Evolutionary conservation across 1,140 invertebrate genomes (phyloP), one percentile per base, ranked within the genome.

Genomic region (Caenorhabditis inopinata): DNA sequence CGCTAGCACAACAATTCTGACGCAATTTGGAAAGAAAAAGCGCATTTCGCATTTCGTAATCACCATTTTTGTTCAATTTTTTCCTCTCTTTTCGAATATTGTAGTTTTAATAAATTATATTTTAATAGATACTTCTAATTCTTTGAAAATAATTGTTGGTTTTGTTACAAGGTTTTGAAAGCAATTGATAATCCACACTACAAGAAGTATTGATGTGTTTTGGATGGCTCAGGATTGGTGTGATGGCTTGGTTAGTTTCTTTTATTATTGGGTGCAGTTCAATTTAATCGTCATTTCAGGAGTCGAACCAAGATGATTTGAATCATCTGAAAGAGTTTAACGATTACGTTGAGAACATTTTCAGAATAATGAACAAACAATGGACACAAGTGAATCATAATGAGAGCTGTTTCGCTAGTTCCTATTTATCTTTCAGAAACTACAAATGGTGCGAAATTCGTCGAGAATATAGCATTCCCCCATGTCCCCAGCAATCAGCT

Each of bases 221-320:
- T 68, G 58, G 58, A 68, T 29, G 32, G 58, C 58, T n/a, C 58
- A 68, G n/a, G 58, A 68, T 21, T 68, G 58, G 58, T 68, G 14
- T 0, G 58, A 68, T 68, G 58, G 58, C 27, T 7, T 38, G 58
- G 58, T 68, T 6, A 42, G 51, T n/a, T 68, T 32, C 18, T 25
- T 25, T 16, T 25, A 32, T 1, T 58, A 2, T 23, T 42, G 6
- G 14, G 38, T 2, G 4, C 7, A 29, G 27, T n/a, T 32, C 0
- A 16, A 16, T 5, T 32, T 58, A 32, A 32, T 4, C 35, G 23
- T 51, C n/a, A 25, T 32, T n/a, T 32, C n/a, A 58, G 53, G 12
- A 14, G 2, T 32, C 14, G 6, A 32, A 25, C 7, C 11, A 35
- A 58, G 53, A 58, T 32, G 58, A 68, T 1, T 4, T 29, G 2